Evolutionary conservation across 2,888 invertebrate species (phyloP).

Genomic region (Volucella zonaria): DNA sequence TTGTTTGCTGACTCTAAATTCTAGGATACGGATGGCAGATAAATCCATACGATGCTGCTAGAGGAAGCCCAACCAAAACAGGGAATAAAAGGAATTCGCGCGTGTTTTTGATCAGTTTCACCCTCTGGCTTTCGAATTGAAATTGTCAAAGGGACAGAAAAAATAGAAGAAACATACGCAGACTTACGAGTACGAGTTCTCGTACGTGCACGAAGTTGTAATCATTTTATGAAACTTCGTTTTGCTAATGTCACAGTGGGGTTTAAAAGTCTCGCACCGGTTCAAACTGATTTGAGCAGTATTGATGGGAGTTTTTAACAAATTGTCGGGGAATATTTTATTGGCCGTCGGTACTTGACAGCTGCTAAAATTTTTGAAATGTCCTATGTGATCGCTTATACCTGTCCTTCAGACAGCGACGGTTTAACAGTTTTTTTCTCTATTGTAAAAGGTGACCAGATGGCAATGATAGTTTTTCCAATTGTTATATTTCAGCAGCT

Average conservation of each 20-base stretch:
- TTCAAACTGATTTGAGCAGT: neutral
- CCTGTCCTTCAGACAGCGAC: too few relatives aligned
- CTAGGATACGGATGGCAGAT: conserved; percentile 11
- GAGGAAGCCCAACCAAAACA: neutral
- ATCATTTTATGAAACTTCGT: conserved; percentile 23
- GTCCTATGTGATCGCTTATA: too few relatives aligned
- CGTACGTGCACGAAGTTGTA: conserved; percentile 24
- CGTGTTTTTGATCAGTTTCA: conserved; percentile 28
- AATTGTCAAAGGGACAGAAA: neutral
- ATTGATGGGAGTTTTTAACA: too few relatives aligned
- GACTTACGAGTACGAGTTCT: neutral
- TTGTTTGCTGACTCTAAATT: conserved; percentile 23
- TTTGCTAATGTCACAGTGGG: neutral
- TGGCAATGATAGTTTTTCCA: too few relatives aligned
- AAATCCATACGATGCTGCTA: conserved; percentile 5
- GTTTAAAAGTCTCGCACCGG: neutral
- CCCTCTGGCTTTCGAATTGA: conserved; percentile 12
- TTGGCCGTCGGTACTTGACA: too few relatives aligned
- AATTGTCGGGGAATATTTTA: too few relatives aligned
- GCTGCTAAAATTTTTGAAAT: too few relatives aligned
- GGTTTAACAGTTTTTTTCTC: too few relatives aligned
- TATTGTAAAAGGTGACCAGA: too few relatives aligned
- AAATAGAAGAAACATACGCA: conserved; percentile 32
- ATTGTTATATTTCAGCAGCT: too few relatives aligned
- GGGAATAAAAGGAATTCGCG: conserved; percentile 24